Conservation (phyloP, 2,888 invertebrate genomes). For the Sialis fuliginosa region DNA sequence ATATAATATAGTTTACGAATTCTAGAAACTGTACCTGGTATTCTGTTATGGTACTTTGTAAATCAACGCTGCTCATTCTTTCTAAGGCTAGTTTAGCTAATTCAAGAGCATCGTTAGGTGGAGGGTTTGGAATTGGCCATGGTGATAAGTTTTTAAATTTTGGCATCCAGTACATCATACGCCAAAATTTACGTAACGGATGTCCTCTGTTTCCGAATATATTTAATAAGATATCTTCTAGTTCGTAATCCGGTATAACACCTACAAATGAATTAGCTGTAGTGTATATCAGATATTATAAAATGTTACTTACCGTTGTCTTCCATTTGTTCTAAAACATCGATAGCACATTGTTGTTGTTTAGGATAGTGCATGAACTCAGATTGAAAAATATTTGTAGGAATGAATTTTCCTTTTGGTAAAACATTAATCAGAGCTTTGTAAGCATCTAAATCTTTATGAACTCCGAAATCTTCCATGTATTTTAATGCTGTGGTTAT, state of each 20-base stretch:
- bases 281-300: too few relatives aligned
- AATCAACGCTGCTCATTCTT: conserved; percentile 70
- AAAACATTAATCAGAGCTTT: conserved; percentile 70
- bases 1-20: background rate
- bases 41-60: conserved; percentile 42
- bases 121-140: conserved; percentile 58
- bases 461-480: conserved; percentile 80
- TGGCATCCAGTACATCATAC: conserved; percentile 84
- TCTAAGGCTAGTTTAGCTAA: conserved; percentile 68
- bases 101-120: conserved; percentile 61
- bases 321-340: conserved; percentile 89
- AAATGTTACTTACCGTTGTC: conserved; percentile 43
- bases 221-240: conserved; percentile 64
- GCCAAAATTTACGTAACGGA: conserved; percentile 56
- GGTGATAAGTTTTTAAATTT: conserved; percentile 85
- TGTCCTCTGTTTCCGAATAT: conserved; percentile 66
- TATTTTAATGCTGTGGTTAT: conserved; percentile 74
- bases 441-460: conserved; percentile 72
- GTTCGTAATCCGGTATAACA: conserved; percentile 82
- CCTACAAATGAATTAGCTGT: conserved; percentile 28
- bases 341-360: conserved; percentile 88
- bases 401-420: conserved; percentile 77
- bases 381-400: conserved; percentile 64
- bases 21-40: conserved; percentile 34
- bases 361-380: conserved; percentile 90